These are phyloP conservation scores for Nerophis ophidion DNA, from an alignment of 2,113 vertebrate species.

Conservation along the genomic window DNA sequence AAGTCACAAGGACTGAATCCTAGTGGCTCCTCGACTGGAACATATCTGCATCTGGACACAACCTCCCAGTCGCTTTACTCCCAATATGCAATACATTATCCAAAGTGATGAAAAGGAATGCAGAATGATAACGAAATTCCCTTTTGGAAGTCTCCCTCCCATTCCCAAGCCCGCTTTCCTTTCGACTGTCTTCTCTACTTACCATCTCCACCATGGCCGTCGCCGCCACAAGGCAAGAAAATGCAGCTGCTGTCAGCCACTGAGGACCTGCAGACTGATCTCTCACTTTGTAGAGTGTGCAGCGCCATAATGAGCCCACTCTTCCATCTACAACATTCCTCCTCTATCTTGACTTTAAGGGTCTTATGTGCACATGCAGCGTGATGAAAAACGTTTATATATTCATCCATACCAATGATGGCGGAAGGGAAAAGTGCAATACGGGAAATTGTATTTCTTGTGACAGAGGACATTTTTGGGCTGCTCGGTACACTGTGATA, in stretches of 20 bases:
- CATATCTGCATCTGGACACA: constrained; percentile 9
- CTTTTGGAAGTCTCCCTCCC: constrained; percentile 45
- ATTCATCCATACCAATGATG: too few relatives aligned
- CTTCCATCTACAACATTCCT: constrained; percentile 18
- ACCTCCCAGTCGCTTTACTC: constrained; percentile 20
- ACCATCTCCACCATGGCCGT: constrained; percentile 36
- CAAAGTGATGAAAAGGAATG: constrained; percentile 61
- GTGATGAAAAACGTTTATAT: not conserved
- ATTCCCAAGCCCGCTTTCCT: constrained; percentile 37
- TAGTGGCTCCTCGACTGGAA: constrained; percentile 25
- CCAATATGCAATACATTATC: constrained; percentile 40
- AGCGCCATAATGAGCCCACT: constrained; percentile 50
- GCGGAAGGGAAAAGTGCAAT: too few relatives aligned
- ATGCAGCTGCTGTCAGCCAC: constrained; percentile 60
- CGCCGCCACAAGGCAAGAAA: constrained; percentile 33
- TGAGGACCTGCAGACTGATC: constrained; percentile 54
- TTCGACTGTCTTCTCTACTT: constrained; percentile 54
- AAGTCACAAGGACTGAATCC: constrained; percentile 1
- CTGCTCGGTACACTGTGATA: too few relatives aligned
- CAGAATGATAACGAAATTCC: constrained; percentile 59
- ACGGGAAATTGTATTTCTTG: too few relatives aligned
- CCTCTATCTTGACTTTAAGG: constrained; percentile 23
- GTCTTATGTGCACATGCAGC: not conserved
- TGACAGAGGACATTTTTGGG: too few relatives aligned
- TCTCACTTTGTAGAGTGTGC: constrained; percentile 55